Percentiles rank a stretch among this genome's conserved stretches.
phyloP scores from a whole-genome alignment of 2,797 vertebrate species.

The Centropyge bicolor region DNA sequence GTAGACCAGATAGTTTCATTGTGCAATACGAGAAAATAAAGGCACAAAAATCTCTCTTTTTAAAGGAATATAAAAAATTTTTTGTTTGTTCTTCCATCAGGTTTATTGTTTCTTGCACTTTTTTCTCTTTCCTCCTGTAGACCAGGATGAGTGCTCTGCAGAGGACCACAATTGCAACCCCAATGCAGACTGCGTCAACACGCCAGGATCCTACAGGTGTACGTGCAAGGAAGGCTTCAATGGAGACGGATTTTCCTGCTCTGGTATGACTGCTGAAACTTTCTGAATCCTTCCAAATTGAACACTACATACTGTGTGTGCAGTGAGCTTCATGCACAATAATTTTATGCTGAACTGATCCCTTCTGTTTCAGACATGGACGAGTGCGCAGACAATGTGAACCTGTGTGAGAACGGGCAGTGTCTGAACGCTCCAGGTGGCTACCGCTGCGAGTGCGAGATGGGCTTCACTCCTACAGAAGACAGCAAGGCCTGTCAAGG shows the following conservation, averaged over 20 bases:
- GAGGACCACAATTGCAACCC: slow-evolving; percentile 91
- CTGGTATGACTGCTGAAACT: slow-evolving; percentile 78
- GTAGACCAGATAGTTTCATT: background rate
- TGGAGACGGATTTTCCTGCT: slow-evolving; percentile 93
- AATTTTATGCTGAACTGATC: background rate
- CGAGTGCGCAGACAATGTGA: slow-evolving; percentile 92
- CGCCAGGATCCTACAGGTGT: slow-evolving; percentile 92
- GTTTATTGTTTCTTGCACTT: background rate
- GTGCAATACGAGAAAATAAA: background rate
- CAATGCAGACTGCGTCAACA: slow-evolving; percentile 92
- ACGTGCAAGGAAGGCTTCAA: slow-evolving; percentile 91
- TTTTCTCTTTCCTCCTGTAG: slow-evolving; percentile 73
- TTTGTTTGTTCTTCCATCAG: background rate
- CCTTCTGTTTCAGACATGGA: slow-evolving; percentile 89
- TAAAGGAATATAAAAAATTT: background rate
- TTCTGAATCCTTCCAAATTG: background rate
- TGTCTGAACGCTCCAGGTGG: slow-evolving; percentile 94
- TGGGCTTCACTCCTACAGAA: slow-evolving; percentile 94
- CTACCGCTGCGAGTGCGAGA: slow-evolving; percentile 95
- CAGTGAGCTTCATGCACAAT: background rate
- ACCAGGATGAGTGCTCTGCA: slow-evolving; percentile 91
- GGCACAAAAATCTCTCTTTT: background rate
- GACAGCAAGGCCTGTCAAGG: slow-evolving; percentile 95
- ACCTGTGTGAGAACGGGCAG: slow-evolving; percentile 95
- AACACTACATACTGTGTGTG: background rate